A percentile compares a stretch with the other conserved stretches of the same genome.
phyloP scores from a whole-genome alignment of 2,113 vertebrate genomes.

The Bos taurus region ARS-UCD2.0 NC_037356.1:16069501-16070000 shows the following conservation, averaged over 20 bases:
- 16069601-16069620: neutral
- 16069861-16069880: constrained; percentile 72
- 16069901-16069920: constrained; percentile 2
- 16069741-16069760: constrained; percentile 80
- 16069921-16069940: constrained; percentile 56
- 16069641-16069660: constrained; percentile 62
- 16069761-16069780: constrained; percentile 77
- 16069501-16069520: neutral
- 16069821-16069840: constrained; percentile 69
- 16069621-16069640: constrained; percentile 57
- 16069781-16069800: constrained; percentile 75
- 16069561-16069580: constrained; percentile 36
- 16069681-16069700: constrained; percentile 61
- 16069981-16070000: neutral
- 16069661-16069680: constrained; percentile 49
- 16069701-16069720: constrained; percentile 77
- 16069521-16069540: constrained; percentile 41
- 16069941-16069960: constrained; percentile 62
- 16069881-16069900: constrained; percentile 75
- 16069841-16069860: constrained; percentile 68
- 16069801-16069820: constrained; percentile 66
- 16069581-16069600: neutral
- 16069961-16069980: constrained; percentile 52
- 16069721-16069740: constrained; percentile 73
- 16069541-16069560: constrained; percentile 56